These are phyloP conservation scores for Aethes cnicana DNA, from an alignment of 2,888 invertebrate species.

Conservation along the genomic window DNA sequence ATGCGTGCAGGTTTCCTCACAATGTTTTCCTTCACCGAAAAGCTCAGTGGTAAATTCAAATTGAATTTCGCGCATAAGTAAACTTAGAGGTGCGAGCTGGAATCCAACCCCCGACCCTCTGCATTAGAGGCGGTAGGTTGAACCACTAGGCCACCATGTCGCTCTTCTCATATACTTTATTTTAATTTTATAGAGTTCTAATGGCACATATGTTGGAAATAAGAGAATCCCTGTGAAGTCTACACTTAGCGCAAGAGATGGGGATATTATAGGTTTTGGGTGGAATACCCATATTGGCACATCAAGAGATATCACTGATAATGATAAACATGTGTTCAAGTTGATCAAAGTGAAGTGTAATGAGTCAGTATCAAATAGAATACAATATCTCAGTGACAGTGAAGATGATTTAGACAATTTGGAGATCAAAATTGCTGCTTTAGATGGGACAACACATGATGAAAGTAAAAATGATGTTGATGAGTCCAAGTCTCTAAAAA, in stretches of 20 bases:
- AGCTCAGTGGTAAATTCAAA: too few species aligned
- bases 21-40: too few species aligned
- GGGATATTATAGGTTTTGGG: constrained; percentile 82
- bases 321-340: constrained; percentile 67
- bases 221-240: constrained; percentile 57
- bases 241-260: constrained; percentile 57
- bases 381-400: constrained; percentile 57
- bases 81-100: too few species aligned
- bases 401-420: constrained; percentile 54
- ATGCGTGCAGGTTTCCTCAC: too few species aligned
- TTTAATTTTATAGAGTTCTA: constrained; percentile 74
- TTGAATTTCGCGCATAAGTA: too few species aligned
- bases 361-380: constrained; percentile 43
- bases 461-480: constrained; percentile 9
- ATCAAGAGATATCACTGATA: constrained; percentile 52
- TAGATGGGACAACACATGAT: constrained; percentile 33
- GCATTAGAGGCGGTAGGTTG: too few species aligned
- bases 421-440: constrained; percentile 45
- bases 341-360: constrained; percentile 45
- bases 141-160: too few species aligned
- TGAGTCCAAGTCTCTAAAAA: constrained; percentile 49
- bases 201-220: constrained; percentile 82
- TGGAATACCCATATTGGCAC: constrained; percentile 54
- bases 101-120: too few species aligned
- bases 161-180: not conserved